These are phyloP conservation scores for Pterophyllum scalare DNA, from an alignment of 2,113 vertebrate genomes.

Conservation along the genomic window DNA sequence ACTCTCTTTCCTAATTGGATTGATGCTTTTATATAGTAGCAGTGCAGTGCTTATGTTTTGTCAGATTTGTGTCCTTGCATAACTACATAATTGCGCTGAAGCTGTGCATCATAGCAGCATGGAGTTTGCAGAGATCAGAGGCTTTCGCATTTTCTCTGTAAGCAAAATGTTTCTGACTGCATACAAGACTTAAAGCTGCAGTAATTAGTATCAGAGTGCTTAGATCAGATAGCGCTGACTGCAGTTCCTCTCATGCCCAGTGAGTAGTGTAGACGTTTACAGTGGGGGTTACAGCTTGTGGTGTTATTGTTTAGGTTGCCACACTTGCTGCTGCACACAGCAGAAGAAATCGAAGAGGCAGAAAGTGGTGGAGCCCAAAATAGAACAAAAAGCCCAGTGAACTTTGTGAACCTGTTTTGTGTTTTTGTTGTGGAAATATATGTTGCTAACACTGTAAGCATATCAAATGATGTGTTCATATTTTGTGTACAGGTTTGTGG, in stretches of 20 bases:
- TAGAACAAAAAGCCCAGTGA: not conserved
- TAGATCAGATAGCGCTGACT: not conserved
- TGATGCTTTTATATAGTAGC: not conserved
- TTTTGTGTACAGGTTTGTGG: not conserved
- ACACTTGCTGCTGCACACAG: not conserved
- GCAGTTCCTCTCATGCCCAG: too few relatives aligned
- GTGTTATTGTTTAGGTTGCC: not conserved
- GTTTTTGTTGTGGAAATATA: not conserved
- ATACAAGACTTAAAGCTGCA: not conserved
- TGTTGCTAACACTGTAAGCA: not conserved
- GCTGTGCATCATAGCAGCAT: rapidly evolving
- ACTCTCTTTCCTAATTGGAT: not conserved
- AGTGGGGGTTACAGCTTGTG: not conserved
- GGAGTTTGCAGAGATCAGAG: not conserved
- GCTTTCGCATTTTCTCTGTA: not conserved
- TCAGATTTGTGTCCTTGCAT: not conserved
- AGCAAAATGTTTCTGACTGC: not conserved
- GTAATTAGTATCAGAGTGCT: not conserved
- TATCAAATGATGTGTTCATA: not conserved
- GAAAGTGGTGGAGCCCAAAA: not conserved
- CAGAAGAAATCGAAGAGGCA: not conserved
- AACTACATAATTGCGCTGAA: not conserved
- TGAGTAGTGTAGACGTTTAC: not conserved
- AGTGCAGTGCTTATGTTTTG: not conserved
- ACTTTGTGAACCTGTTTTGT: not conserved